These are phyloP conservation scores for Desmophyllum pertusum DNA, from an alignment of 92 coral and sea anemone genomes.

Conservation along the genomic window DNA sequence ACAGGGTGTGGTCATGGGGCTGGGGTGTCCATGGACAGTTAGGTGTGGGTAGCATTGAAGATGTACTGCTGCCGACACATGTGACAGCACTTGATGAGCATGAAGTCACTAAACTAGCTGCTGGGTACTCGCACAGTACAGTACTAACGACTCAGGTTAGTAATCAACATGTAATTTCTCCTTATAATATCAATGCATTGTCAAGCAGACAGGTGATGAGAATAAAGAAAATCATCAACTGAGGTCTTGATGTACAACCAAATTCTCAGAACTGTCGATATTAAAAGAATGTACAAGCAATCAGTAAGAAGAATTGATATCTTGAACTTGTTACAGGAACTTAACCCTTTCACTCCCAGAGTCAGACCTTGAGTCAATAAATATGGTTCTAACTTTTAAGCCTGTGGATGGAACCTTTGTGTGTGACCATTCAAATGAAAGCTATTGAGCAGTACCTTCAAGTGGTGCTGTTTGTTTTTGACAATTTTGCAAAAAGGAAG, in stretches of 20 bases:
- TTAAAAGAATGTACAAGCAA: no score
- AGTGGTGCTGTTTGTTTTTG: no score
- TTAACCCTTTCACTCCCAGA: no score
- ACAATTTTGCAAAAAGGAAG: no score
- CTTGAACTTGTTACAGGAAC: not conserved
- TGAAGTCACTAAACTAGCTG: constrained; percentile 85
- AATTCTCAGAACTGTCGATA: no score
- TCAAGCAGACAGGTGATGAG: not conserved
- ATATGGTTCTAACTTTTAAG: no score
- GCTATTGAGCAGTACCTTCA: no score
- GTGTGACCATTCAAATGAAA: no score
- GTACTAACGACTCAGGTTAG: constrained; percentile 65
- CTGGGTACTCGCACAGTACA: constrained; percentile 95
- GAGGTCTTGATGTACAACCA: not conserved
- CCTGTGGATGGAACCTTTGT: no score
- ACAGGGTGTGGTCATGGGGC: constrained; percentile 96
- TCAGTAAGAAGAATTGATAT: not conserved
- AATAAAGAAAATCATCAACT: not conserved
- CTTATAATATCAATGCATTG: not conserved
- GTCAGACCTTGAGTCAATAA: no score
- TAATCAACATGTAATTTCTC: not conserved
- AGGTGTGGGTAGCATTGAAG: constrained; percentile 93
- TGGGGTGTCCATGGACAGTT: constrained; percentile 99
- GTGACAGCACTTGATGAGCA: constrained; percentile 74
- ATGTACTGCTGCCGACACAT: constrained; percentile 84